phyloP scores from a whole-genome alignment of 2,113 vertebrate genomes.

The Lagopus leucura region DNA sequence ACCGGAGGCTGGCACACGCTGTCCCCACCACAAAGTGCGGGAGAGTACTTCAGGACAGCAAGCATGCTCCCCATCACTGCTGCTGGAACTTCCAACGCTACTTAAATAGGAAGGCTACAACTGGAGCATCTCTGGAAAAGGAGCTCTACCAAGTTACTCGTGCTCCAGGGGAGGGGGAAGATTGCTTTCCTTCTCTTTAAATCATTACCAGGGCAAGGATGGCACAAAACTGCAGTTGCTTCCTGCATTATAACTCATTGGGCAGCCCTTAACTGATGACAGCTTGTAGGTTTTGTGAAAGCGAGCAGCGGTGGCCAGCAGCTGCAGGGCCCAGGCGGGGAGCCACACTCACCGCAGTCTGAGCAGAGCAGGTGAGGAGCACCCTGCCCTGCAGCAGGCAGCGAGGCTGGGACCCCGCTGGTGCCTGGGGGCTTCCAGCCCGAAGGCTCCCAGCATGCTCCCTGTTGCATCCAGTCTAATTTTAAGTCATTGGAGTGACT shows the following conservation, averaged over 20 bases:
- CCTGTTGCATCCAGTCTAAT: background rate
- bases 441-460: background rate
- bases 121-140: background rate
- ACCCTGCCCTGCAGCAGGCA: background rate
- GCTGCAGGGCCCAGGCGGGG: background rate
- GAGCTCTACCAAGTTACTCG: background rate
- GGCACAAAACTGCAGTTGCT: background rate
- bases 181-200: background rate
- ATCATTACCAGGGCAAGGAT: background rate
- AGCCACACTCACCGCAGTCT: accelerated
- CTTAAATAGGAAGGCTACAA: background rate
- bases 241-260: background rate
- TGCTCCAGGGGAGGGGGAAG: background rate
- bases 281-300: background rate
- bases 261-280: background rate
- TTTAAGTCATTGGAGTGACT: conserved; percentile 15
- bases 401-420: background rate
- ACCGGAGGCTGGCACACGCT: background rate
- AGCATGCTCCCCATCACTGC: background rate
- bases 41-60: background rate
- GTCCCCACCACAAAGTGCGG: background rate
- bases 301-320: background rate
- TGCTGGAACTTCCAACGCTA: background rate
- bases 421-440: background rate
- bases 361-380: background rate